These are phyloP conservation scores for Naja naja DNA, from an alignment of 2,113 vertebrate species.

Conservation along the genomic window DNA sequence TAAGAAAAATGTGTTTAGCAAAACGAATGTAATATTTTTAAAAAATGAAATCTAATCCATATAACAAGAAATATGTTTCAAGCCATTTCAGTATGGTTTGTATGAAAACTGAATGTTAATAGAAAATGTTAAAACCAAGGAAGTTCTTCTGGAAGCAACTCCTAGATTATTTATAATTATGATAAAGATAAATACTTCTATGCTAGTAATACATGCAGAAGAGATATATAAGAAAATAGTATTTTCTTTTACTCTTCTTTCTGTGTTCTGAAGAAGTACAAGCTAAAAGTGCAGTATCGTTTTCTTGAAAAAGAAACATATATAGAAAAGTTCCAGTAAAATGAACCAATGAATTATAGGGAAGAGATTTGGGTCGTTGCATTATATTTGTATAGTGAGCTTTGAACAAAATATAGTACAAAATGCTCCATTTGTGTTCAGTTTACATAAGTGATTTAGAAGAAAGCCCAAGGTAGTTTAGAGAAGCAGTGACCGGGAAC, in stretches of 20 bases:
- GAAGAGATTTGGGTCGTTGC: neutral
- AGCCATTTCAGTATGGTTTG: neutral
- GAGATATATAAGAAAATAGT: neutral
- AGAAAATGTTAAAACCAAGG: neutral
- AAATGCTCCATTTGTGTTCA: slow-evolving; percentile 52
- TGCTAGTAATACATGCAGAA: neutral
- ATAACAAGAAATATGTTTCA: neutral
- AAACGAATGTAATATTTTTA: neutral
- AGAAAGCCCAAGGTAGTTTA: slow-evolving; percentile 21
- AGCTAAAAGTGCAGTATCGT: neutral
- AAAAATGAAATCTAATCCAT: neutral
- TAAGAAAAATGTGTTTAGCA: neutral
- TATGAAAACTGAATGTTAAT: neutral
- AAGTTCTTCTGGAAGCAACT: neutral
- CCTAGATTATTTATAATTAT: neutral
- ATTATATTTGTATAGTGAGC: slow-evolving; percentile 37
- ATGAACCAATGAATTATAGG: slow-evolving; percentile 11
- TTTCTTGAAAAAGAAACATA: neutral
- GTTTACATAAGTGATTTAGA: slow-evolving; percentile 33
- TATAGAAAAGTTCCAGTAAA: slow-evolving; percentile 18
- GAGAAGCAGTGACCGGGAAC: slow-evolving; percentile 32
- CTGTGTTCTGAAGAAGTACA: neutral
- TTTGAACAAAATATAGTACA: slow-evolving; percentile 25
- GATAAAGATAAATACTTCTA: neutral
- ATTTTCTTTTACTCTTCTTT: neutral